phyloP scores from a whole-genome alignment of 2,797 vertebrate genomes.

The Calcarius lapponicus region DNA sequence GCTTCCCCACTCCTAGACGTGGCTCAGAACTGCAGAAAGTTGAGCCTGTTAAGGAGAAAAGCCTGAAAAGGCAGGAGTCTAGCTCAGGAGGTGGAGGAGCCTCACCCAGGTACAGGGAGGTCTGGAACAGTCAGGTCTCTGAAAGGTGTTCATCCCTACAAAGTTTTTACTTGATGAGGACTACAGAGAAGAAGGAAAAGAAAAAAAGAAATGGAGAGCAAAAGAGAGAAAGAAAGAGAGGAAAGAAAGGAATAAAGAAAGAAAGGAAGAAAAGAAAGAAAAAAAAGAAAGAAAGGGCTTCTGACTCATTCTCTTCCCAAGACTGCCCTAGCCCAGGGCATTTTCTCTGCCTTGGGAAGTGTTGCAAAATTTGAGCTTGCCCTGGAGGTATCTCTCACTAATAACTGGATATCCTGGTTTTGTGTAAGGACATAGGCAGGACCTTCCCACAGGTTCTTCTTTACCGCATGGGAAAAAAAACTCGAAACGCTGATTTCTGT shows the following conservation, averaged over 20 bases:
- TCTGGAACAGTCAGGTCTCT: not conserved
- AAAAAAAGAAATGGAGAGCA: fast-evolving
- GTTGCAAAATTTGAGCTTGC: conserved; percentile 60
- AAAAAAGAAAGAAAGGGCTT: not conserved
- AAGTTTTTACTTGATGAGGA: not conserved
- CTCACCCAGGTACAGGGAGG: not conserved
- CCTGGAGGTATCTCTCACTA: conserved; percentile 45
- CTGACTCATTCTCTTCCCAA: conserved; percentile 66
- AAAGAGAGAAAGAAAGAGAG: not conserved
- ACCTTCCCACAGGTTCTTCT: conserved; percentile 64
- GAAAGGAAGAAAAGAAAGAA: not conserved
- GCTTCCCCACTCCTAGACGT: not conserved
- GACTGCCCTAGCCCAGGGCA: conserved; percentile 63
- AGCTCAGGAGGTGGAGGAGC: not conserved
- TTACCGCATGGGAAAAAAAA: conserved; percentile 50
- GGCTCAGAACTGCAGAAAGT: not conserved
- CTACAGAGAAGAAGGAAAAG: not conserved
- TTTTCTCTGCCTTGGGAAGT: conserved; percentile 66
- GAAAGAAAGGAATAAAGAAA: no score
- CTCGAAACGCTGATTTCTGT: conserved; percentile 22
- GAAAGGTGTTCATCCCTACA: not conserved
- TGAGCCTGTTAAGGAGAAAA: not conserved
- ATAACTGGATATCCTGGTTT: conserved; percentile 71
- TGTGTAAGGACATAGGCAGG: conserved; percentile 57
- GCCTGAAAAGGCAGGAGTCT: not conserved